Base-by-base conservation (phyloP, 2,888 invertebrate species). In the Copidosoma aretas region DNA sequence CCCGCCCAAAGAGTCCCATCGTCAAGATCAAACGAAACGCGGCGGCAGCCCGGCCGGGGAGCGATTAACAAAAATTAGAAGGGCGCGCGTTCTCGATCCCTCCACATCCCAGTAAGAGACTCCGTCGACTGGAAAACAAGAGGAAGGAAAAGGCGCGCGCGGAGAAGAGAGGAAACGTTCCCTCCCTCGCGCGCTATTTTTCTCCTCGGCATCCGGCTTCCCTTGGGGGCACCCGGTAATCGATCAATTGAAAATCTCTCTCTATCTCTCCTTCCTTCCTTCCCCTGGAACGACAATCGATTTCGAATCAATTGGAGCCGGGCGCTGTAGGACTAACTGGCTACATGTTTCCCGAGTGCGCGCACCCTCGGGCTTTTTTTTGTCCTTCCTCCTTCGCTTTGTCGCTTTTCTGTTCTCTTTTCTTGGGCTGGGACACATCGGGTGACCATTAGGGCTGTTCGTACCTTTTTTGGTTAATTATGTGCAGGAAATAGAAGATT, bases 161-260 rank as follows among this genome's bases (percentile, higher is more conserved):
- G n/a, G n/a, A n/a, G n/a, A 25, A 66, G 32, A 54, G 25, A 53
- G 46, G 70, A 49, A 67, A 64, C 60, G 43, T n/a, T 39, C 41
- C 62, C 22, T 25, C 46, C 24, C 67, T 57, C 25, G 10, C 19
- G 32, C 49, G 43, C 53, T 59, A 62, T 49, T 58, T 58, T 67
- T 63, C 62, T 58, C 53, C 24, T 53, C 62, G 22, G 67, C 62
- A 53, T 17, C 39, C 43, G 54, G 15, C 43, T 60, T 25, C 32
- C 12, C 25, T n/a, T n/a, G n/a, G n/a, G n/a, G n/a, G 22, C 32
- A 39, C 17, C 62, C 59, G 52, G 79, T 79, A 80, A 82, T 82
- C 80, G 81, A 82, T 81, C 81, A 82, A 82, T 80, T 80, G 80
- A 80, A 80, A 82, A 81, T 80, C 81, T 81, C 77, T 82, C 78